Evolutionary conservation across 2,888 invertebrate species (phyloP), one percentile per base, ranked within the genome.

Genomic region (Caenorhabditis macrosperma): DNA sequence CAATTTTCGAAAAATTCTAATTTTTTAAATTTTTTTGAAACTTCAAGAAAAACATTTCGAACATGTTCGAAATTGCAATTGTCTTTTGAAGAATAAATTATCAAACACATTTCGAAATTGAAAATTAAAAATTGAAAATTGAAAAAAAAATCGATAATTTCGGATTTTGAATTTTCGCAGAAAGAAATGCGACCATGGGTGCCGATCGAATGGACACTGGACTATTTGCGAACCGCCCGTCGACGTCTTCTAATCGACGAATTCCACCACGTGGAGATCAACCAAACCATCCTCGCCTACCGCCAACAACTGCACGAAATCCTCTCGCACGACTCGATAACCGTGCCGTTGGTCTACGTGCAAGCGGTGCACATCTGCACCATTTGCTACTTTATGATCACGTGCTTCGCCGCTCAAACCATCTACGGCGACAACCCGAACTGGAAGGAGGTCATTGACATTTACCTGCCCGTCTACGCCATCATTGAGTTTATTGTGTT

Each of bases 221-320:
- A 50, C 10, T 55, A 78, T 10, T 52, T 85, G 22, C 72, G 76
- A 44, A 60, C 50, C 15, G 63, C 72, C 3, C 64, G 68, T 20
- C 28, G 59, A n/a, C 52, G 46, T 0, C 17, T 17, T 12, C 69
- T 72, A n/a, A 61, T 84, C 28, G 84, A 81, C 24, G 74, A 72
- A 15, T 55, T 66, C 9, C 84, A 84, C 50, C 71, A 75, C 30
- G 50, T 60, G 3, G 64, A 67, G 38, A 17, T 84, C 4, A 81
- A 68, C 17, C 63, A 80, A 48, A 67, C 79, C 7, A 72, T 86
- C 10, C 78, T 85, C 30, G 57, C 75, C 6, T 85, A 82, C 38
- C 82, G 85, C 1, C 76, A 85, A 64, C 66, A 72, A 17, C 81
- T 87, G 30, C 83, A 86, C 67, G 86, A 86, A 38, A 81, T 87